Evolutionary conservation across 2,888 invertebrate genomes (phyloP).

Genomic region (Hirudinaria manillensis): DNA sequence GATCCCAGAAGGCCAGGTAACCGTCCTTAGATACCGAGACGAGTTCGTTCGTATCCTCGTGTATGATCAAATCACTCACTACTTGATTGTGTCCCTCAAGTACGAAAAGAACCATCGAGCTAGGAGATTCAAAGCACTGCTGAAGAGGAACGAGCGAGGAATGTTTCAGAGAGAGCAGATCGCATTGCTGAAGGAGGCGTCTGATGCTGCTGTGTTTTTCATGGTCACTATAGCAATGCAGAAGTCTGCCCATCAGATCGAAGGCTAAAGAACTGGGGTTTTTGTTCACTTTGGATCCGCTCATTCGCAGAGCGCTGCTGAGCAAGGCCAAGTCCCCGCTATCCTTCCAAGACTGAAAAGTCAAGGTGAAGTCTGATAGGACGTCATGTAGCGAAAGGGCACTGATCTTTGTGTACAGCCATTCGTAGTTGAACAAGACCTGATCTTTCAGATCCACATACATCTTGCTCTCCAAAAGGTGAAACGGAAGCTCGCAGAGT

Average conservation of each 20-base stretch:
- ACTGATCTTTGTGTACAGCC: slow-evolving; percentile 86
- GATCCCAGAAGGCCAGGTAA: slow-evolving; percentile 41
- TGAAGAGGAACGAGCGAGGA: slow-evolving; percentile 40
- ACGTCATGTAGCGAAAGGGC: slow-evolving; percentile 92
- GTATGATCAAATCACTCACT: slow-evolving; percentile 40
- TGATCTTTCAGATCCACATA: slow-evolving; percentile 84
- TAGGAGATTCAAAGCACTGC: slow-evolving; percentile 41
- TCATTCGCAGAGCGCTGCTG: slow-evolving; percentile 38
- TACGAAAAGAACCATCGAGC: slow-evolving; percentile 38
- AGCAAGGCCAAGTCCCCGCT: slow-evolving; percentile 37
- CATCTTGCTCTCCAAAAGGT: slow-evolving; percentile 43
- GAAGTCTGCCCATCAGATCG: slow-evolving; percentile 78
- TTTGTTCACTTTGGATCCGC: slow-evolving; percentile 40
- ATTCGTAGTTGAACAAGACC: slow-evolving; percentile 91
- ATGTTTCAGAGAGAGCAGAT: slow-evolving; percentile 73
- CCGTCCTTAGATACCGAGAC: slow-evolving; percentile 40
- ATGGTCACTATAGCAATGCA: slow-evolving; percentile 74
- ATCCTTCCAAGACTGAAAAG: slow-evolving; percentile 19
- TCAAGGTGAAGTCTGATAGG: slow-evolving; percentile 70
- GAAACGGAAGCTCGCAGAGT: slow-evolving; percentile 47
- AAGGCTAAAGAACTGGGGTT: slow-evolving; percentile 64
- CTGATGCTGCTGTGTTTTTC: slow-evolving; percentile 64
- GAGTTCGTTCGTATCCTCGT: slow-evolving; percentile 37
- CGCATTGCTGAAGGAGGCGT: slow-evolving; percentile 78
- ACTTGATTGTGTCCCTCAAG: slow-evolving; percentile 41